Evolutionary conservation across 2,113 vertebrate species (phyloP).

Genomic region (Tricholaema leucomelas): DNA sequence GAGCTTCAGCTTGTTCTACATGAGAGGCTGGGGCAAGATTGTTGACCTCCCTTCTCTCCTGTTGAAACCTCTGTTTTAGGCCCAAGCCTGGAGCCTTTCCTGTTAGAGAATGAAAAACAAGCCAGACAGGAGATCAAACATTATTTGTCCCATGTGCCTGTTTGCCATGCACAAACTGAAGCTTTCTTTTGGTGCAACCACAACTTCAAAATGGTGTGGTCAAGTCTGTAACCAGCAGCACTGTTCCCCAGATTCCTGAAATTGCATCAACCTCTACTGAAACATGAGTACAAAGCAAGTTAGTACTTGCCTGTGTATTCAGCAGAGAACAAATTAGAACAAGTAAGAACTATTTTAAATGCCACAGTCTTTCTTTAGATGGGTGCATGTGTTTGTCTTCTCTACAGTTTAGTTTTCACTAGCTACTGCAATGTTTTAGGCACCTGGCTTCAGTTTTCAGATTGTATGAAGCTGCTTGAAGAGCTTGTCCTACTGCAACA

Average conservation of each 20-base stretch:
- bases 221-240: background rate
- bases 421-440: background rate
- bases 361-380: background rate
- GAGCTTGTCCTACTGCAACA: background rate
- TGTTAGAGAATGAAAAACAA: background rate
- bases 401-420: background rate
- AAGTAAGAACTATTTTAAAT: background rate
- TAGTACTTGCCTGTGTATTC: background rate
- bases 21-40: background rate
- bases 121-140: background rate
- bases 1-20: background rate
- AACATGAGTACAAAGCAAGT: background rate
- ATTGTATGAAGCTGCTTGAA: background rate
- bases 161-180: background rate
- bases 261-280: background rate
- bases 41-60: background rate
- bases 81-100: background rate
- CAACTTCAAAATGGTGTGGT: background rate
- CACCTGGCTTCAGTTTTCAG: background rate
- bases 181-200: background rate
- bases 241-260: background rate
- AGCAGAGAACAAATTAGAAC: background rate
- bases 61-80: background rate
- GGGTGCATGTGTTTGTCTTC: accelerated
- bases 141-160: background rate